Evolutionary conservation across 2,888 invertebrate genomes (phyloP), one percentile per base, ranked within the genome.

Genomic region (Heliconius aoede): DNA sequence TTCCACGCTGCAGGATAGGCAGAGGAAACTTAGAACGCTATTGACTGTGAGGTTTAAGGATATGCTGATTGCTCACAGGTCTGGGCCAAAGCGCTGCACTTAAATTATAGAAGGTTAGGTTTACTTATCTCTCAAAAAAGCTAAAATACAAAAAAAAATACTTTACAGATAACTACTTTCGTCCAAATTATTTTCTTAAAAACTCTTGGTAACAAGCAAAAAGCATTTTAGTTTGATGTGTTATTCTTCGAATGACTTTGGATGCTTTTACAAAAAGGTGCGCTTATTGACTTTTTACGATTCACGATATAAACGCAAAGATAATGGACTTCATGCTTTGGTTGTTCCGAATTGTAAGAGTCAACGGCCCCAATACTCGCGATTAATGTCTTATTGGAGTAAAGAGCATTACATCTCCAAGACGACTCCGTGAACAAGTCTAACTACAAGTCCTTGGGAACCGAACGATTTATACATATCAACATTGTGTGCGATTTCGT

Each of bases 401-500:
- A 84, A 82, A 81, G 85, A 81, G 84, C 86, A 87, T 87, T 84
- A 86, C 84, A 83, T 86, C 86, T 86, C 86, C 86, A 83, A 81
- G 81, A 83, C 72, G 73, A 74, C 72, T 72, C 60, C 21, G 73
- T 78, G 46, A 77, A 73, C n/a, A n/a, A 36, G 36, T 11, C 9
- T 67, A 77, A 55, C 64, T 60, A 46, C 30, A 62, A 74, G 76
- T 81, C 78, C 83, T 84, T 84, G 85, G 85, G 86, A 86, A 80
- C 81, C 83, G 82, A 80, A 85, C 83, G 84, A 87, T 87, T 87
- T 83, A 83, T 85, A 85, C 85, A 86, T 88, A 90, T 89, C 88
- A 87, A 85, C 84, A 82, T 84, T 80, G 83, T 80, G 85, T 88
- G 84, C 85, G 89, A 91, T 89, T 89, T 86, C 84, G 88, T 89